Evolutionary conservation across 2,113 vertebrate species (phyloP), one percentile per base, ranked within the genome.

Genomic region (Dolichotis patagonum): DNA sequence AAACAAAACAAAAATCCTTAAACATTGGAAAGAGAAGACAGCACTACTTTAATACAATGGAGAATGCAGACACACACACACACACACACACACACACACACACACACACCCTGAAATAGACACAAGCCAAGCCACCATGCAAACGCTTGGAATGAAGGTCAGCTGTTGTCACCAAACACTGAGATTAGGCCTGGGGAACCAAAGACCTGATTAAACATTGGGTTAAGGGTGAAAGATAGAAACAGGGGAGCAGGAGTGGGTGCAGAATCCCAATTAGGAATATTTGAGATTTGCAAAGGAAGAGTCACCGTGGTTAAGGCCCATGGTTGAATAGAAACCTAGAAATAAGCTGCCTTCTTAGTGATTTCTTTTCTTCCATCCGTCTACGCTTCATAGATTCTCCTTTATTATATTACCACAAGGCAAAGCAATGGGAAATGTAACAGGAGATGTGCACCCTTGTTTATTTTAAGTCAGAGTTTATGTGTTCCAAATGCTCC

Each of bases 401-500:
- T 88, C 3, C 41, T 10, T 41, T 19, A 17, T 32, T 67, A 87
- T 43, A 43, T 28, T n/a, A 2, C 32, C 7, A 52, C 20, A 5
- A 60, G 60, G 52, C n/a, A 54, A 83, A 88, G 46, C 14, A 22
- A 91, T 3, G 4, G 35, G 78, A 90, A 62, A 41, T 2, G 41
- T 38, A 93, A 43, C 8, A 43, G 0, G 2, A 60, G 2, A 2
- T 43, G 12, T 30, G 11, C 0, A 0, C 12, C n/a, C 30, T 62
- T 85, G 26, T 81, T 80, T 62, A 58, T 43, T 54, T 49, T 88
- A 58, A 26, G 19, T 35, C 28, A 54, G 26, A 83, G 75, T 77
- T 80, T 54, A 19, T 83, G 30, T 71, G 67, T 88, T 82, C 12
- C 65, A 46, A 41, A 26, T 17, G 5, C 17, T 82, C 28, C 38